A percentile compares a stretch with the other conserved stretches of the same genome.
Conservation (phyloP, 2,797 vertebrate genomes). For the Gallirallus australis region DNA sequence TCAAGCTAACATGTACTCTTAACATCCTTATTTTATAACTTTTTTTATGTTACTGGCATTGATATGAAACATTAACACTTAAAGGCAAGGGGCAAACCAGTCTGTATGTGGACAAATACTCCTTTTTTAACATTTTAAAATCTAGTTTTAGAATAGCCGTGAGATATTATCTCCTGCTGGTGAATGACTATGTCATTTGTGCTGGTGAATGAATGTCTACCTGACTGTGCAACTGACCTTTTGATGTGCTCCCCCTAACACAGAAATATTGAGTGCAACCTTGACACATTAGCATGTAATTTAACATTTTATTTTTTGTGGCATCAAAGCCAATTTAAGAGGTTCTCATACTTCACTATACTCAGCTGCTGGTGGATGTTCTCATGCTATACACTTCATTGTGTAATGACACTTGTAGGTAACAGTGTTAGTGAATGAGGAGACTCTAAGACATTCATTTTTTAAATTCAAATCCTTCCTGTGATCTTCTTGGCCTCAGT, state of each 20-base stretch:
- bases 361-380: not conserved
- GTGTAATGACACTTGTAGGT: not conserved
- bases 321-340: not conserved
- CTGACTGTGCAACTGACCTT: not conserved
- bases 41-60: not conserved
- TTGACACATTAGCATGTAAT: not conserved
- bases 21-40: not conserved
- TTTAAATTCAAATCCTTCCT: not conserved
- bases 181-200: not conserved
- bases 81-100: not conserved
- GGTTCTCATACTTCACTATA: not conserved
- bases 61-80: not conserved
- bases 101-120: not conserved
- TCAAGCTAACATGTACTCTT: not conserved
- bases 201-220: not conserved
- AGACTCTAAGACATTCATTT: not conserved
- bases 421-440: not conserved
- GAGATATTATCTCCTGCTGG: not conserved
- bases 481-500: not conserved
- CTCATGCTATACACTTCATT: not conserved
- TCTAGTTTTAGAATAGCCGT: not conserved
- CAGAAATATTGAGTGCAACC: not conserved
- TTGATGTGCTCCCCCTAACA: not conserved
- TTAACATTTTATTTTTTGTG: not conserved
- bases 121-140: not conserved